A percentile compares a stretch with the other conserved stretches of the same genome.
These are phyloP conservation scores for Colossoma macropomum DNA, from an alignment of 2,113 vertebrate genomes.

Conservation along the genomic window DNA sequence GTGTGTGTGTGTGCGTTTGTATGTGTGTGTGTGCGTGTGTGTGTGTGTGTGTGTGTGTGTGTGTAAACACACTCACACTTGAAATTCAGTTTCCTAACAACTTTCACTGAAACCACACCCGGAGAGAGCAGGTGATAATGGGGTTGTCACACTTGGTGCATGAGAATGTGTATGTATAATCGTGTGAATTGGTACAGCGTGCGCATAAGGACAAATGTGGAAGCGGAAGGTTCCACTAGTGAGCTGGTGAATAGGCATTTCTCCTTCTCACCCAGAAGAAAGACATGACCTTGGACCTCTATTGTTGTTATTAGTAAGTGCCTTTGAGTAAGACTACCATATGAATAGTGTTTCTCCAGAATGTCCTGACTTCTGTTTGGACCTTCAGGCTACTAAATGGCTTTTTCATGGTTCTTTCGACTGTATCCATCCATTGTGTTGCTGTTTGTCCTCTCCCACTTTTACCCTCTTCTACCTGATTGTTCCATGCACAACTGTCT, in stretches of 20 bases:
- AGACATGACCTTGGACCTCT: not conserved
- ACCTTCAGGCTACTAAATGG: no score
- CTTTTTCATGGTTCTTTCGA: no score
- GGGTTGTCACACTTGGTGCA: constrained; percentile 12
- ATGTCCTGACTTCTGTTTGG: no score
- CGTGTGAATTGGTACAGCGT: not conserved
- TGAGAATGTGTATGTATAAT: not conserved
- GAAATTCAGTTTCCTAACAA: not conserved
- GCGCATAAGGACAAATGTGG: not conserved
- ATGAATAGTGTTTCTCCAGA: no score
- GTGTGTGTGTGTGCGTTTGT: constrained; percentile 28
- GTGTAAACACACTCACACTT: not conserved
- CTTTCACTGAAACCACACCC: constrained; percentile 5
- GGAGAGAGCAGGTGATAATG: constrained; percentile 28
- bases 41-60: constrained; percentile 12
- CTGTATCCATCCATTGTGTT: no score
- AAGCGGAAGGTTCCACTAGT: not conserved
- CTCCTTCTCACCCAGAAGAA: not conserved
- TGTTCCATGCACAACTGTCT: no score
- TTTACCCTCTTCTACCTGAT: no score
- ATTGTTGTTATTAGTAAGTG: no score
- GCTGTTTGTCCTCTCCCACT: no score
- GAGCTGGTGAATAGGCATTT: not conserved
- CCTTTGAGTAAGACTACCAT: no score
- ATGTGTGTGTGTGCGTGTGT: not conserved